A percentile compares a stretch with the other conserved stretches of the same genome.
These are phyloP conservation scores for Troilus luridus DNA, from an alignment of 2,888 invertebrate genomes.

Conservation along the genomic window DNA sequence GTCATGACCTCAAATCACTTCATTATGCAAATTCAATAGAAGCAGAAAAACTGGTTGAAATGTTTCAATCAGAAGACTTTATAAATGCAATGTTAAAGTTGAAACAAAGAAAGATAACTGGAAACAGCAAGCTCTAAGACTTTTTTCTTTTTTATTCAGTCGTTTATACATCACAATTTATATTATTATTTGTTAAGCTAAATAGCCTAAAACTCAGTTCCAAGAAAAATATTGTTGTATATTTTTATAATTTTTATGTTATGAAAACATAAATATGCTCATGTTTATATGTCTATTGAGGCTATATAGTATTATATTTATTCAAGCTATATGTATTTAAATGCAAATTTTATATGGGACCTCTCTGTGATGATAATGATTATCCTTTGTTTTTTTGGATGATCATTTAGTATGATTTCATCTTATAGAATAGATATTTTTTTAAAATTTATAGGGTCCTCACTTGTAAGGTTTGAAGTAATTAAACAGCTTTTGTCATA, in stretches of 20 bases:
- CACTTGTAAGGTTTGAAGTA: no score
- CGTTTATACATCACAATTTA: neutral
- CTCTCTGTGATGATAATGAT: neutral
- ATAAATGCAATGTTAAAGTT: slow-evolving; percentile 73
- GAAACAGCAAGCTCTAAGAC: slow-evolving; percentile 65
- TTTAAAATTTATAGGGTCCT: no score
- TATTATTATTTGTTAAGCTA: neutral
- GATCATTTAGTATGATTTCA: no score
- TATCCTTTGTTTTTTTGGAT: no score
- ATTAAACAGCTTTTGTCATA: no score
- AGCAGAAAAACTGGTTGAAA: slow-evolving; percentile 75
- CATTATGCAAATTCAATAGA: slow-evolving; percentile 79
- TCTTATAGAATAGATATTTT: no score
- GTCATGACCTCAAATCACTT: slow-evolving; percentile 75
- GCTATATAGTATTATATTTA: neutral
- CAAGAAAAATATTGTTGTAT: neutral
- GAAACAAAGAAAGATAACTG: slow-evolving; percentile 70
- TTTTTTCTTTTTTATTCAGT: neutral
- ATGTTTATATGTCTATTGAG: neutral
- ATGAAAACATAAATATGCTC: neutral
- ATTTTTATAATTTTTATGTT: neutral
- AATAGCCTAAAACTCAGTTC: neutral
- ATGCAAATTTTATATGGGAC: neutral
- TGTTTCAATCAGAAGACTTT: slow-evolving; percentile 79
- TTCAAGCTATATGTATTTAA: neutral